Base-by-base conservation (phyloP, 2,797 vertebrate genomes). In the Eulemur coronatus region DNA sequence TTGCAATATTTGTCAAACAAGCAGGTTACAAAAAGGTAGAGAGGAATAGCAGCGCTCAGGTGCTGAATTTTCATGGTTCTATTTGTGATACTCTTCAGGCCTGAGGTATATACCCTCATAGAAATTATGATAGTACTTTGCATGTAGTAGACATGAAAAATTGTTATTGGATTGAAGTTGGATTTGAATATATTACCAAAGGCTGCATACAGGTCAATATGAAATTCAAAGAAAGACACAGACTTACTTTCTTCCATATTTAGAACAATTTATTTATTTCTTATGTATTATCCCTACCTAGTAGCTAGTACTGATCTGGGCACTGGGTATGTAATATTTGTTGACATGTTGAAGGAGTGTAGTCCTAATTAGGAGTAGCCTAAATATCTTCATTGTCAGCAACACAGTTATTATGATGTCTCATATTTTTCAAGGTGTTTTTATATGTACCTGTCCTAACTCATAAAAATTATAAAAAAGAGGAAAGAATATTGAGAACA, bases 201-300 rank as follows among this genome's bases (percentile, higher is more conserved):
- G 22, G 33, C 52, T 59, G 28, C 26, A 28, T 73, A 12, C 4
- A 89, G 55, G 17, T n/a, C 67, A 89, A 87, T 73, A 81, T 28
- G 7, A 57, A 88, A 87, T 95, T 95, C 24, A 93, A 78, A 67
- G 85, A 81, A 87, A 88, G 88, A 26, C 11, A 12, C 17, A 72
- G 11, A 72, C 52, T 86, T 59, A 81, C 35, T 76, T 91, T 84
- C 33, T 95, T 41, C 57, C 20, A 69, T 48, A 1, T 48, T 28
- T 82, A 84, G 22, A 88, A 63, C 14, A 43, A 38, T 85, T 55
- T 70, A 38, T 69, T 91, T 81, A 13, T 7, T 48, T 85, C 35
- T 73, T 94, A 81, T 61, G 35, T 17, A 78, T 89, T 86, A 33
- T 85, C 33, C 26, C 67, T 46, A 57, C 18, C 75, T 89, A 35